Base-by-base conservation (phyloP, 2,888 invertebrate species). In the Zootermopsis nevadensis region DNA sequence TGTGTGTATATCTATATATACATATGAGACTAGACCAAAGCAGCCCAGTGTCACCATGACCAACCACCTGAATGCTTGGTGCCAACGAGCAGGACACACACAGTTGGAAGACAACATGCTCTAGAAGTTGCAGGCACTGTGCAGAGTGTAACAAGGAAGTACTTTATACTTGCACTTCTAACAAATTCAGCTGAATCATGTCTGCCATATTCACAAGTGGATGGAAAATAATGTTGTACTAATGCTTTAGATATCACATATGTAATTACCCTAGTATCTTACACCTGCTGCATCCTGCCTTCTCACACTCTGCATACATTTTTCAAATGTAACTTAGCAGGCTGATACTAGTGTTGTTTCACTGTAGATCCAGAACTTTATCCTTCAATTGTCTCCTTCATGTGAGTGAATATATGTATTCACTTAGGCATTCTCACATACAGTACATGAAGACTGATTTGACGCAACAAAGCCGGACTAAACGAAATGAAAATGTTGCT, bases 61-160 rank as follows among this genome's bases (percentile, higher is more conserved):
- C 27, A n/a, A 22, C 35, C n/a, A 38, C 33, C 31, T 69, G 69
- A 19, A 12, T 31, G 8, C 27, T n/a, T 1, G 24, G n/a, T 31
- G 74, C 22, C 31, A 24, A 72, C 15, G 22, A 22, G 72, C 72
- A 72, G 22, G 72, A 35, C 72, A 55, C 55, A 60, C 27, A 60
- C 27, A 27, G 60, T 8, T 74, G 74, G 74, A 74, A 74, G 74
- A 74, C 74, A 74, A 27, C 31, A 30, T n/a, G 12, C n/a, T 74
- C 74, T 38, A 74, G n/a, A 7, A 60, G 60, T 7, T 27, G 60
- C 24, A 15, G n/a, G 38, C 24, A 74, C 10, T 33, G 24, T 74
- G 38, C n/a, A 74, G 72, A 72, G 27, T 74, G 74, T 35, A 74
- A 74, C n/a, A 74, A 38, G 74, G 33, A 74, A 38, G n/a, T 38